Evolutionary conservation across 1,140 invertebrate genomes (phyloP).

Genomic region (Ceratosolen solmsi): DNA sequence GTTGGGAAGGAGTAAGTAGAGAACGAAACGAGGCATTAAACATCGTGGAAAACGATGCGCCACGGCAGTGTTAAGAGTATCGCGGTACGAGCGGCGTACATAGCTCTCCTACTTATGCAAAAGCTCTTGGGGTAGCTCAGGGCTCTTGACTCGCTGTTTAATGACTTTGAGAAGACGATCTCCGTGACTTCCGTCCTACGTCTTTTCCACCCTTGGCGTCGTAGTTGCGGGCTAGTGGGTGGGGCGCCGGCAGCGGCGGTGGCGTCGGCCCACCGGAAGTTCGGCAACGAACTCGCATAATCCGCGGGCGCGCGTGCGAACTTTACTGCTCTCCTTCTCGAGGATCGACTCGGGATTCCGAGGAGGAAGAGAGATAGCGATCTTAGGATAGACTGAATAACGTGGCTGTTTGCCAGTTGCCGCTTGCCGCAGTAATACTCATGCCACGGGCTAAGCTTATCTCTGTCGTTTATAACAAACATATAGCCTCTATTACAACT

Average conservation of each 20-base stretch:
- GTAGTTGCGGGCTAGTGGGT: no score
- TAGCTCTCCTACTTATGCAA: no score
- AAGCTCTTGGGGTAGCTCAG: no score
- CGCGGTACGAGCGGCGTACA: slow-evolving; percentile 52
- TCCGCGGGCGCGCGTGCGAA: slow-evolving; percentile 28
- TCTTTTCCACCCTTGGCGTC: not conserved
- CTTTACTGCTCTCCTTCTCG: slow-evolving; percentile 25
- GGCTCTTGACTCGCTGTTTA: slow-evolving; percentile 44
- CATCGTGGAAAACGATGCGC: slow-evolving; percentile 27
- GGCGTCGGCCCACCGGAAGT: slow-evolving; percentile 13
- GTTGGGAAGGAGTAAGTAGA: no score
- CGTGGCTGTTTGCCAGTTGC: slow-evolving; percentile 31
- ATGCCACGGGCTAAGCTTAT: not conserved
- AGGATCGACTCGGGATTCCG: not conserved
- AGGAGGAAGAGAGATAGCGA: not conserved
- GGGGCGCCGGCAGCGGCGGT: not conserved
- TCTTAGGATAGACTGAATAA: not conserved
- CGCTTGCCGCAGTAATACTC: not conserved
- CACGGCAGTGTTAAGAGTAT: not conserved
- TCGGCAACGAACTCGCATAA: slow-evolving; percentile 23
- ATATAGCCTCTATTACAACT: not conserved
- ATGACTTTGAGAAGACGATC: slow-evolving; percentile 35
- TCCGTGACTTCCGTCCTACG: slow-evolving; percentile 23
- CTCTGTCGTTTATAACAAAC: slow-evolving; percentile 31
- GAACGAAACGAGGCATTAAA: slow-evolving; percentile 42